Conservation (phyloP, 2,888 invertebrate genomes). For the Philopedon plagiatum region DNA sequence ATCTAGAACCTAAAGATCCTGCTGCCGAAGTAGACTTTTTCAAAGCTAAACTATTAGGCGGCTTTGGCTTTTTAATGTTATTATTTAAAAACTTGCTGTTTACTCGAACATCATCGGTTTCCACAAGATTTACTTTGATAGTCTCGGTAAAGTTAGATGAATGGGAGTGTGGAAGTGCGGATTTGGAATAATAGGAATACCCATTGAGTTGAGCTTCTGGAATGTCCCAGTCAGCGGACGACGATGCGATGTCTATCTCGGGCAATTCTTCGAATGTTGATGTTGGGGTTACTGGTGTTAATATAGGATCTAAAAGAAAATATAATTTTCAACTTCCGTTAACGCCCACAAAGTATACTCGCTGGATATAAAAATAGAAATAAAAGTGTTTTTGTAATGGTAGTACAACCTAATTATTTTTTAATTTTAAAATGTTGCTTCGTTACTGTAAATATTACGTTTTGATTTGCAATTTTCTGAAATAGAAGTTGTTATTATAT, state of each 20-base stretch:
- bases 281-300: conserved; percentile 20
- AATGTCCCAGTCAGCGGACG: conserved; percentile 41
- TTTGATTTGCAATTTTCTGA: too few relatives aligned
- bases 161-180: conserved; percentile 38
- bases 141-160: conserved; percentile 29
- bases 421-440: too few relatives aligned
- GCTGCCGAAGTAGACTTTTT: conserved; percentile 42
- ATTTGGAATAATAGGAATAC: conserved; percentile 35
- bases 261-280: not conserved
- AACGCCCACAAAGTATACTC: too few relatives aligned
- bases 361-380: too few relatives aligned
- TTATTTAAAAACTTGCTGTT: conserved; percentile 17
- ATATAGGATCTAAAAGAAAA: conserved; percentile 36
- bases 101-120: not conserved
- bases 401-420: too few relatives aligned
- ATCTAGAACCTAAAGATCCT: conserved; percentile 35
- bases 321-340: too few relatives aligned
- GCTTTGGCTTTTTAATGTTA: conserved; percentile 28
- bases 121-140: conserved; percentile 18
- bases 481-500: too few relatives aligned
- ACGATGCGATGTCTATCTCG: conserved; percentile 17
- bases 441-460: too few relatives aligned
- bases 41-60: conserved; percentile 32
- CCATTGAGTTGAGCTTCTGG: conserved; percentile 47
- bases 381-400: too few relatives aligned